Conservation (phyloP, 2,113 vertebrate species). For the Numenius arquata region DNA sequence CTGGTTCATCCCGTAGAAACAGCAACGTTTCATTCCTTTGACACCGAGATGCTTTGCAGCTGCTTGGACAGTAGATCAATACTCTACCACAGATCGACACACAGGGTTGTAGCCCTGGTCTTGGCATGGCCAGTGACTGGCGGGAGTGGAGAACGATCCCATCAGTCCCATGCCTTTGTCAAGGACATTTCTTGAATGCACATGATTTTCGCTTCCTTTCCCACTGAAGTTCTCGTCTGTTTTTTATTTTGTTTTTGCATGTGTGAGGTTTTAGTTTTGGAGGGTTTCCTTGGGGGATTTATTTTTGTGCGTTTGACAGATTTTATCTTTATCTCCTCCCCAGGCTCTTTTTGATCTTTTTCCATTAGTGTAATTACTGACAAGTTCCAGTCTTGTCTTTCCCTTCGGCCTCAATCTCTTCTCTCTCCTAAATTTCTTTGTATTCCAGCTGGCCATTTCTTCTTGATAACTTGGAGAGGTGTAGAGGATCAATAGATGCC, state of each 20-base stretch:
- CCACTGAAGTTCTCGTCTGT: accelerated
- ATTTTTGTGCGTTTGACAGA: not conserved
- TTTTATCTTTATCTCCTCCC: not conserved
- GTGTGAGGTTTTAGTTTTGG: not conserved
- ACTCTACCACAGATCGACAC: not conserved
- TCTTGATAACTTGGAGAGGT: not conserved
- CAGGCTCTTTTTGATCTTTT: not conserved
- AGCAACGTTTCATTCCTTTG: not conserved
- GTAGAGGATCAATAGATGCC: not conserved
- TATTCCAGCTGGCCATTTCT: not conserved
- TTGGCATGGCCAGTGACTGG: accelerated
- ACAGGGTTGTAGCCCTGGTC: not conserved
- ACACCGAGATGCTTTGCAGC: not conserved
- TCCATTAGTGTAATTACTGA: not conserved
- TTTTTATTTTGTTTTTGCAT: not conserved
- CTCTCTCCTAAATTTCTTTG: not conserved
- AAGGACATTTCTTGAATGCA: not conserved
- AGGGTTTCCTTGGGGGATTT: not conserved
- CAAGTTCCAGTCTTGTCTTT: not conserved
- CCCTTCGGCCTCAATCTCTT: not conserved
- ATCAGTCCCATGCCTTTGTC: not conserved
- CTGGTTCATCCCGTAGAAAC: not conserved
- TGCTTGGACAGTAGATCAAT: not conserved
- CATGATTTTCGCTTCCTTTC: not conserved
- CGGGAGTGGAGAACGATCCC: not conserved